A percentile compares a stretch with the other conserved stretches of the same genome.
Conservation (phyloP, 1,140 invertebrate species). For the Habropoda laboriosa region DNA sequence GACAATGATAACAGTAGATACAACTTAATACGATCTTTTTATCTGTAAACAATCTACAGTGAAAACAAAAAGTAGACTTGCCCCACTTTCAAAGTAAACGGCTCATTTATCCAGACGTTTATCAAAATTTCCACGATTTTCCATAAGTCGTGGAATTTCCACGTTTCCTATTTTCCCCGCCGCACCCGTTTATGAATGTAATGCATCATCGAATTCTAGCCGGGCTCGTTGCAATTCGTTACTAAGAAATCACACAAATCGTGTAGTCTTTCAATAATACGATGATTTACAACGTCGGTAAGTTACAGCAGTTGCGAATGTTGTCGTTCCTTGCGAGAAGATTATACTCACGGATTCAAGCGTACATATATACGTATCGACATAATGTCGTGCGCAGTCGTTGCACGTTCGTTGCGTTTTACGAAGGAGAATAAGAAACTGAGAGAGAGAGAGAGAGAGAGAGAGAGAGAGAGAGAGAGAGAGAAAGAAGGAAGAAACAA, state of each 20-base stretch:
- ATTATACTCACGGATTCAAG: background rate
- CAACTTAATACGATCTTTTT: no score
- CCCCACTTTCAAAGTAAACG: no score
- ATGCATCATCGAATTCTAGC: conserved; percentile 2
- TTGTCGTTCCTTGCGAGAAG: background rate
- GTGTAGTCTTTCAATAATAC: background rate
- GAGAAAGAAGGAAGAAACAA: background rate
- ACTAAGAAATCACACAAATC: background rate
- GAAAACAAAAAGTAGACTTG: no score
- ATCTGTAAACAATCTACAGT: no score
- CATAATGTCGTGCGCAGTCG: background rate
- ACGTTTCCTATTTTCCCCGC: no score
- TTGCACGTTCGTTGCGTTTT: background rate
- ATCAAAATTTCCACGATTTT: background rate
- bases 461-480: background rate
- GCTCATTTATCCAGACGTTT: no score
- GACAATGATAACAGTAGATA: no score
- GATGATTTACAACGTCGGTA: background rate
- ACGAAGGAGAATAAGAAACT: background rate
- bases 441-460: background rate
- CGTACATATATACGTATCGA: no score
- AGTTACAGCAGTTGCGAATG: background rate
- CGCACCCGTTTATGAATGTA: background rate
- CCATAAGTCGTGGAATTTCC: background rate
- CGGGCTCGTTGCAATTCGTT: conserved; percentile 2